A percentile compares a stretch with the other conserved stretches of the same genome.
phyloP scores from a whole-genome alignment of 2,797 vertebrate genomes.

The Helarctos malayanus region DNA sequence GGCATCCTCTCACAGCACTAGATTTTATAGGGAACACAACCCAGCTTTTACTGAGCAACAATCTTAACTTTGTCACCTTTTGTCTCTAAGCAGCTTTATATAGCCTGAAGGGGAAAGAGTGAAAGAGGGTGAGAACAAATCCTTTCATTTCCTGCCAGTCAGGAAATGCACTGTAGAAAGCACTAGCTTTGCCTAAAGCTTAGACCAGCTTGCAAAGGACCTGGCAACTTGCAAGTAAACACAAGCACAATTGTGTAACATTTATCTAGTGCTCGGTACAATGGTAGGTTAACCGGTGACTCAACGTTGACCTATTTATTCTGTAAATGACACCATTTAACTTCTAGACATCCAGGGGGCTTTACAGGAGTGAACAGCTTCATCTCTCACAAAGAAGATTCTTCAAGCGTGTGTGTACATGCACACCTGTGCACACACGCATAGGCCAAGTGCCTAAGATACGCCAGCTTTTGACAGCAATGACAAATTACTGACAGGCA shows the following conservation, averaged over 20 bases:
- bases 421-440: neutral
- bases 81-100: neutral
- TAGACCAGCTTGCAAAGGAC: neutral
- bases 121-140: neutral
- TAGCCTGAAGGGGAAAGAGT: constrained; percentile 20
- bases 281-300: neutral
- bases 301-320: neutral
- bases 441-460: neutral
- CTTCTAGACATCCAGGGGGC: neutral
- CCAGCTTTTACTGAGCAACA: neutral
- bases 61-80: neutral
- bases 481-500: neutral
- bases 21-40: neutral
- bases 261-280: neutral
- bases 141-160: constrained; percentile 43
- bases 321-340: neutral
- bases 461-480: neutral
- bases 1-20: neutral
- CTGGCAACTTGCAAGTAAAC: neutral
- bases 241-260: neutral
- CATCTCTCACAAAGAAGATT: neutral
- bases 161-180: constrained; percentile 35
- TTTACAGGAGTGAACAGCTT: constrained; percentile 25
- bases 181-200: neutral
- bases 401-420: neutral